phyloP scores from a whole-genome alignment of 2,888 invertebrate species.

The Aphrophora alni region DNA sequence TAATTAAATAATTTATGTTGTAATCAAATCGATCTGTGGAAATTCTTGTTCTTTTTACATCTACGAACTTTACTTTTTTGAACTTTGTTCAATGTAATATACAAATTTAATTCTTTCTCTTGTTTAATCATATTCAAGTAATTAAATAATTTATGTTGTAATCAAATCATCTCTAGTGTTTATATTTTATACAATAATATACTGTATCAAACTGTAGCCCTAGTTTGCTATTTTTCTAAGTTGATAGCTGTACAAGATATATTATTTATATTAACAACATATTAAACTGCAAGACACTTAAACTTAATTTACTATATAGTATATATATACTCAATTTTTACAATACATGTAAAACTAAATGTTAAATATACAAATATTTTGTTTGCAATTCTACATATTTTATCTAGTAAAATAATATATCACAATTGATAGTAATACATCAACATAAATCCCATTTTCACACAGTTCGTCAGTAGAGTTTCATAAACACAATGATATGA shows the following conservation, averaged over 20 bases:
- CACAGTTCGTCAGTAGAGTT: no score
- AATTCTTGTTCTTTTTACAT: no score
- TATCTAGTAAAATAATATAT: not conserved
- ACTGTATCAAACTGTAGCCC: not conserved
- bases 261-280: not conserved
- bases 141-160: not conserved
- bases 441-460: no score
- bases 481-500: no score
- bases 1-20: no score
- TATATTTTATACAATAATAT: not conserved
- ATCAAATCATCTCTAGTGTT: not conserved
- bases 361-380: not conserved
- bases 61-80: no score
- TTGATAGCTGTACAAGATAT: not conserved
- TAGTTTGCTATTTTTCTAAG: no score
- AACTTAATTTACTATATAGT: not conserved
- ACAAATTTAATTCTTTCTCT: no score
- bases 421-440: no score
- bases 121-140: no score
- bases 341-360: not conserved
- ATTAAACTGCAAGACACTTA: not conserved
- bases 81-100: no score
- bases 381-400: not conserved
- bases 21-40: no score
- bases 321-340: not conserved